Evolutionary conservation across 37 sponge, comb jelly and placozoan species (phyloP).

Genomic region (Halichondria panicea): DNA sequence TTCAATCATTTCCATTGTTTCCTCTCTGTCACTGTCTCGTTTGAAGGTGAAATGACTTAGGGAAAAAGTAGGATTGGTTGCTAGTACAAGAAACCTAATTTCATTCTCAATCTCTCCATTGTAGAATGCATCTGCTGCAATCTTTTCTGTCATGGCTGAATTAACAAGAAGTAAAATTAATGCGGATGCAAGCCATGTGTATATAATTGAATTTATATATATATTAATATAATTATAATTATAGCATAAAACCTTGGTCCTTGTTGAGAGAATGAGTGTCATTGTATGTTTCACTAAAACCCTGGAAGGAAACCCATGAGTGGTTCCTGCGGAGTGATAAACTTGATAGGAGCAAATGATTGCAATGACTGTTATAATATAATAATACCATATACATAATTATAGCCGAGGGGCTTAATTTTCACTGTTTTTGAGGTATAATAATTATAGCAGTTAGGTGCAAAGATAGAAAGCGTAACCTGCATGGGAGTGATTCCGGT

Average conservation of each 20-base stretch:
- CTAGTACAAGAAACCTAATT: not conserved
- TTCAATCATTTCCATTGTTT: conserved; percentile 18
- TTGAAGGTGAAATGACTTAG: conserved; percentile 6
- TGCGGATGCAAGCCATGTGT: too few species aligned
- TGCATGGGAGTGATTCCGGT: too few species aligned
- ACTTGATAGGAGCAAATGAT: too few species aligned
- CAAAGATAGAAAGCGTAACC: too few species aligned
- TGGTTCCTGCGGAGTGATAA: too few species aligned
- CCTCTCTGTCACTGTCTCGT: conserved; percentile 8
- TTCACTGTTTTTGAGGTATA: not conserved
- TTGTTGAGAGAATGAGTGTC: conserved; percentile 8
- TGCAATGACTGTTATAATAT: too few species aligned
- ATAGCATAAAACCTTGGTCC: conserved; percentile 6
- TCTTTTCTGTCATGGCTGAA: not conserved
- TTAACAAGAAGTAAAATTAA: too few species aligned
- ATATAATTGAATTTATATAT: not conserved
- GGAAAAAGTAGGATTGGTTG: not conserved
- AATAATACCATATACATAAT: too few species aligned
- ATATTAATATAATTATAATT: not conserved
- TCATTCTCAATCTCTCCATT: conserved; percentile 29
- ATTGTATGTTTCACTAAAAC: conserved; percentile 20
- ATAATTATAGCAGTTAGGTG: too few species aligned
- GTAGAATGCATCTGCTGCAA: conserved; percentile 19
- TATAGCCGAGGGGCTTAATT: not conserved
- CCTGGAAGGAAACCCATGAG: conserved; percentile 44